phyloP scores from a whole-genome alignment of 2,797 vertebrate species.

The Morus bassanus region DNA sequence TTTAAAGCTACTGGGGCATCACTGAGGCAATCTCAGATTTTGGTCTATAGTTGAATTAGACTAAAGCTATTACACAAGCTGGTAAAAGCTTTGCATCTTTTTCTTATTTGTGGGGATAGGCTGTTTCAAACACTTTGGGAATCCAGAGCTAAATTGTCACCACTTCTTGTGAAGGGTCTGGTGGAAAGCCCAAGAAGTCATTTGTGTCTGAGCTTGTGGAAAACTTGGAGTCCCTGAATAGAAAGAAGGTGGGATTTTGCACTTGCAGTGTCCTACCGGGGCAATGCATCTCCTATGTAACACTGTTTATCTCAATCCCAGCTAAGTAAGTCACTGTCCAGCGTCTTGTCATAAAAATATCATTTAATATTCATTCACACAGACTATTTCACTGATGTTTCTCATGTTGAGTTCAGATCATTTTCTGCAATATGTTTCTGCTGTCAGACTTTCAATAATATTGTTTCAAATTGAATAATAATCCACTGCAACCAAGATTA shows the following conservation, averaged over 20 bases:
- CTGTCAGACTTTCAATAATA: not conserved
- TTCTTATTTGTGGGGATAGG: not conserved
- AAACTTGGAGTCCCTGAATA: not conserved
- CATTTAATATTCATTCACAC: not conserved
- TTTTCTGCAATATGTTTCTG: not conserved
- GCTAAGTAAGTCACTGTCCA: not conserved
- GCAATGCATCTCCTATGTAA: not conserved
- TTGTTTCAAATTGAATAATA: constrained; percentile 15
- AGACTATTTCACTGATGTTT: not conserved
- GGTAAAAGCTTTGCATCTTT: not conserved
- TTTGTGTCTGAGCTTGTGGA: not conserved
- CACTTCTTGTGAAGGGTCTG: not conserved
- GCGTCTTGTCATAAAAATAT: not conserved
- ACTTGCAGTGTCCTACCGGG: not conserved
- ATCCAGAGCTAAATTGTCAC: not conserved
- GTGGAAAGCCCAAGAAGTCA: not conserved
- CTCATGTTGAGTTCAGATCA: not conserved
- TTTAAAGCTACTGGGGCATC: not conserved
- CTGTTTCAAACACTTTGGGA: not conserved
- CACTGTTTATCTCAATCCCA: not conserved
- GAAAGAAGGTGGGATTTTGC: not conserved
- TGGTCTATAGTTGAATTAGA: not conserved
- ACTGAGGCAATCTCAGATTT: not conserved
- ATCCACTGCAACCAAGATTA: not conserved
- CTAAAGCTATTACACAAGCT: not conserved